A percentile compares a stretch with the other conserved stretches of the same genome.
Evolutionary conservation across 2,888 invertebrate species (phyloP).

Genomic region (Dilophus febrilis): DNA sequence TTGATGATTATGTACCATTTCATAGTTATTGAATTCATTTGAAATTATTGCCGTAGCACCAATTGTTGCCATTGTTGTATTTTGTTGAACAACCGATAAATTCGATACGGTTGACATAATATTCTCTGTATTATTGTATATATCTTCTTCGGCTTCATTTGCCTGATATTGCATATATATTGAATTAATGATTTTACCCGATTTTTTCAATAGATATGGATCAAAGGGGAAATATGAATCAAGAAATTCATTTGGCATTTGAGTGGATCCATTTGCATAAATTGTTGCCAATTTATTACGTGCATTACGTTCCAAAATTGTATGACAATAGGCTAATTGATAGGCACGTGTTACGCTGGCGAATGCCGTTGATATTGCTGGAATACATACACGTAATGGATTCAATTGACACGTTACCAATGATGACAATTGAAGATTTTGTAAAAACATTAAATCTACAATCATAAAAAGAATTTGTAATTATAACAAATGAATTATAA

Average conservation of each 20-base stretch:
- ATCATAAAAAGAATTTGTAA: conserved; percentile 16
- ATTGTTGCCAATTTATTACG: conserved; percentile 41
- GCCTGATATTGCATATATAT: conserved; percentile 35
- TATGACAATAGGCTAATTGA: conserved; percentile 83
- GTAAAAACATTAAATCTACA: conserved; percentile 61
- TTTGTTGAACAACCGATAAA: no score
- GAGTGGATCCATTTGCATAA: conserved; percentile 34
- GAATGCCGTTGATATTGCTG: conserved; percentile 62
- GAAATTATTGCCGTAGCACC: no score
- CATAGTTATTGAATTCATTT: no score
- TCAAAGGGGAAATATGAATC: conserved; percentile 80
- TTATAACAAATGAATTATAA: not conserved
- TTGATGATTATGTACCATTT: no score
- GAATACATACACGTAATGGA: conserved; percentile 68
- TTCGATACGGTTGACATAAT: no score
- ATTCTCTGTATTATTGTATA: no score
- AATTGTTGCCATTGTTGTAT: not conserved
- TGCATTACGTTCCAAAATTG: conserved; percentile 71
- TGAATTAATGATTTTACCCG: conserved; percentile 27
- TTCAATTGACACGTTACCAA: conserved; percentile 75
- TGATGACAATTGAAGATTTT: conserved; percentile 66
- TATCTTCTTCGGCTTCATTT: conserved; percentile 19
- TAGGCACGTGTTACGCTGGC: conserved; percentile 65
- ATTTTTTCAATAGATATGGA: conserved; percentile 55
- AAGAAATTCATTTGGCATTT: conserved; percentile 28